Percentiles rank a stretch among this genome's conserved stretches.
Conservation (phyloP, 2,113 vertebrate genomes). For the Fukomys damarensis region DNA sequence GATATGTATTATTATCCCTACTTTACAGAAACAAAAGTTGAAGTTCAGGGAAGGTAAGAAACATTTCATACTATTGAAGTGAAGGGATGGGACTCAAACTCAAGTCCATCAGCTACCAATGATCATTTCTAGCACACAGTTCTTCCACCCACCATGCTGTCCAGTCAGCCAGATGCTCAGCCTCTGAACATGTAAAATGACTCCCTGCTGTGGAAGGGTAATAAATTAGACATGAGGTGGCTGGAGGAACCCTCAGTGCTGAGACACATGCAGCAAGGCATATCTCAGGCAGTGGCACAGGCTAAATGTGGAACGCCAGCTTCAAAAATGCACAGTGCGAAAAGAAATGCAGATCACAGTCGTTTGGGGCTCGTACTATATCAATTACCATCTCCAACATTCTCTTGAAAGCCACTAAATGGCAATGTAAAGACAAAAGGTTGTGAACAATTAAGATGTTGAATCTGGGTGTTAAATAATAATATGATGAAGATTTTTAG, state of each 20-base stretch:
- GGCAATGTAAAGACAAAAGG: not conserved
- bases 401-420: not conserved
- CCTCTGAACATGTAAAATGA: not conserved
- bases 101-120: not conserved
- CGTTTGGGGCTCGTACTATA: not conserved
- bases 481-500: not conserved
- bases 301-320: not conserved
- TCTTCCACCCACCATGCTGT: not conserved
- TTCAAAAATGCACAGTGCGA: not conserved
- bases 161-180: not conserved
- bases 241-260: not conserved
- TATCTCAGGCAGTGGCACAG: not conserved
- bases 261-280: not conserved
- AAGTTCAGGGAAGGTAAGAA: not conserved
- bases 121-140: not conserved
- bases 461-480: not conserved
- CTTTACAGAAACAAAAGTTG: constrained; percentile 36
- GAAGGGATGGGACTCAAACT: not conserved
- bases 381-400: not conserved
- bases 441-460: not conserved
- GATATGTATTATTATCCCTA: not conserved
- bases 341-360: not conserved
- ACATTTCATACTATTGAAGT: not conserved
- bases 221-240: not conserved
- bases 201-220: not conserved